phyloP scores from a whole-genome alignment of 2,797 vertebrate genomes.

The Melanotaenia maccullochi region DNA sequence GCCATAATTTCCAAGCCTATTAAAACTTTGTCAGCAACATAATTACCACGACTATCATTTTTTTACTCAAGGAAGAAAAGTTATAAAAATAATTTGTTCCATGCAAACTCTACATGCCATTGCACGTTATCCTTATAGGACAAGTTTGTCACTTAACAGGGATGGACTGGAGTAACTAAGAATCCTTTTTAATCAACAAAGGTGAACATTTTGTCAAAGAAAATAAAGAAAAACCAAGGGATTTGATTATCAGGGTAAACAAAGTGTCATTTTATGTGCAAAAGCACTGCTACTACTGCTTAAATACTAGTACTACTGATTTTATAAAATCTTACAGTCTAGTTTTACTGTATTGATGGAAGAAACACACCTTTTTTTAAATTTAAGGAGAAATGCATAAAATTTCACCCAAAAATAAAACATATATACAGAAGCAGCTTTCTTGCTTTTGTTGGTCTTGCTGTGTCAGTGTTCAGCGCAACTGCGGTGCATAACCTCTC shows the following conservation, averaged over 20 bases:
- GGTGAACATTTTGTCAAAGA: not conserved
- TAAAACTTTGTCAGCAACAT: conserved; percentile 4
- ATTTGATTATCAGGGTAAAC: not conserved
- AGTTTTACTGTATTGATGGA: not conserved
- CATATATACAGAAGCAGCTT: not conserved
- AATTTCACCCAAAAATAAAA: not conserved
- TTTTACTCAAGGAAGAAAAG: not conserved
- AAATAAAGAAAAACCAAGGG: not conserved
- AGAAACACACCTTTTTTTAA: not conserved
- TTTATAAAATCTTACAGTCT: not conserved
- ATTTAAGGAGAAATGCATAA: not conserved
- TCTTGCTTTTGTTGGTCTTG: not conserved
- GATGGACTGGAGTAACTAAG: not conserved
- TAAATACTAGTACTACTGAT: not conserved
- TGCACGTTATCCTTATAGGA: not conserved
- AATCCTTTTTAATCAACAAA: not conserved
- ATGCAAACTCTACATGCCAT: not conserved
- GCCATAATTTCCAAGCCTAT: not conserved
- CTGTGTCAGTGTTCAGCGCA: not conserved
- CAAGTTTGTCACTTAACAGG: not conserved
- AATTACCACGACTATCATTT: not conserved
- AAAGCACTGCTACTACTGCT: not conserved
- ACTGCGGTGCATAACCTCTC: conserved; percentile 5
- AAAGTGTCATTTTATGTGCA: not conserved
- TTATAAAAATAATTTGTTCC: not conserved